Evolutionary conservation across 2,797 vertebrate species (phyloP), one percentile per base, ranked within the genome.

Genomic region (Chromis chromis): DNA sequence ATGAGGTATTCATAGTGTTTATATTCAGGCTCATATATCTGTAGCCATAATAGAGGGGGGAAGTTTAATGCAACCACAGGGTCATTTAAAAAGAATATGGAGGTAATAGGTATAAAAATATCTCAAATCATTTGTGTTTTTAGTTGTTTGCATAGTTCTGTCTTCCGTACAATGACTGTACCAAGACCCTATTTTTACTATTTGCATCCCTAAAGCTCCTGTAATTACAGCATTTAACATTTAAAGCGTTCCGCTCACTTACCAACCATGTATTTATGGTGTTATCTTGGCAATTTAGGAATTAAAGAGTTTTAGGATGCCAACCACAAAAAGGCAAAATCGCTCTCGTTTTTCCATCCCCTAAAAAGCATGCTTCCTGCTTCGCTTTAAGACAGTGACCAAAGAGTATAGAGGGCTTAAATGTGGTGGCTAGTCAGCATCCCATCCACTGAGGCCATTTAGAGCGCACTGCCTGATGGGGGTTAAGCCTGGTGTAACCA

Each of bases 161-260:
- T 40, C 49, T 53, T 50, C 31, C 77, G 33, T 65, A 19, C 31
- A 58, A 52, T 14, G 3, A 55, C 7, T 25, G 42, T 31, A 63
- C 33, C 68, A 76, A 72, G 84, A 74, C 19, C 56, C 4, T 21
- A 59, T 65, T 58, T 78, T 73, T 63, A 48, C 69, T 86, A 82
- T 90, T 91, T 90, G 79, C 65, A 88, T 80, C 60, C 48, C 46
- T n/a, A 31, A 60, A 70, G 48, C 61, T 80, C 79, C 63, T 80
- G 27, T 92, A 92, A 93, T 94, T 92, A 89, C 68, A 76, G 65
- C 2, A 22, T 79, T 86, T 62, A 78, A 77, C 78, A 70, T 89
- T 87, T 81, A 82, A 83, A 88, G 77, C 12, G 71, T 89, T 91
- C 81, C 50, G 72, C 84, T 91, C 80, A 84, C 81, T 89, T 78